Evolutionary conservation across 2,888 invertebrate genomes (phyloP).

Genomic region (Operophtera brumata): DNA sequence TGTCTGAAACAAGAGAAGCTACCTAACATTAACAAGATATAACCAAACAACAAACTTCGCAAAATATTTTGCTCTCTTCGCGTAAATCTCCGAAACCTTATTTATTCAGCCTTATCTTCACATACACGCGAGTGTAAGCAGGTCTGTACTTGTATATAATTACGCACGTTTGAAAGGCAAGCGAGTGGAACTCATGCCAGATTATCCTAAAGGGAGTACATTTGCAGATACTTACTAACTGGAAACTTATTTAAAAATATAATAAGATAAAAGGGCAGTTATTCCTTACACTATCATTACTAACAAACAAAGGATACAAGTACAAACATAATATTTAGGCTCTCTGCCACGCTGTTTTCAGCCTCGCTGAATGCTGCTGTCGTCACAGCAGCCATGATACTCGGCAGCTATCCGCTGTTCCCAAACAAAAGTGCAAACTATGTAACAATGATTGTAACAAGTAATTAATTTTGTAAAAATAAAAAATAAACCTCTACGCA

Average conservation of each 20-base stretch:
- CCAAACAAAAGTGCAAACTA: no score
- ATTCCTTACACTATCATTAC: no score
- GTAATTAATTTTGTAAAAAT: no score
- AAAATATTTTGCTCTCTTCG: slow-evolving; percentile 7
- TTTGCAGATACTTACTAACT: slow-evolving; percentile 10
- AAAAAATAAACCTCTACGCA: no score
- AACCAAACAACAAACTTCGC: background rate
- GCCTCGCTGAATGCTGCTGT: no score
- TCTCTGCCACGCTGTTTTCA: no score
- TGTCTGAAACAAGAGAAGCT: background rate
- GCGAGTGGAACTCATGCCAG: slow-evolving; percentile 6
- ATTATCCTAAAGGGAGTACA: slow-evolving; percentile 6
- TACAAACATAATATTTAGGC: no score
- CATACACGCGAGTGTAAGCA: slow-evolving; percentile 1
- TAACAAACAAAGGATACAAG: no score
- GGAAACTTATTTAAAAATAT: background rate
- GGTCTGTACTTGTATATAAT: slow-evolving; percentile 6
- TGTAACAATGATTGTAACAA: no score
- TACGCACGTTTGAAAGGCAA: slow-evolving; percentile 14
- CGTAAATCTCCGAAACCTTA: background rate
- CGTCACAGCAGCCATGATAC: no score
- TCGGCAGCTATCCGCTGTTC: no score
- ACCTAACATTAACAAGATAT: background rate
- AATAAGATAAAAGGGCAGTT: no score
- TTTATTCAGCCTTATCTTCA: slow-evolving; percentile 7